A percentile compares a stretch with the other conserved stretches of the same genome.
phyloP scores from a whole-genome alignment of 2,888 invertebrate species.

The Lordiphosa fenestrarum region DNA sequence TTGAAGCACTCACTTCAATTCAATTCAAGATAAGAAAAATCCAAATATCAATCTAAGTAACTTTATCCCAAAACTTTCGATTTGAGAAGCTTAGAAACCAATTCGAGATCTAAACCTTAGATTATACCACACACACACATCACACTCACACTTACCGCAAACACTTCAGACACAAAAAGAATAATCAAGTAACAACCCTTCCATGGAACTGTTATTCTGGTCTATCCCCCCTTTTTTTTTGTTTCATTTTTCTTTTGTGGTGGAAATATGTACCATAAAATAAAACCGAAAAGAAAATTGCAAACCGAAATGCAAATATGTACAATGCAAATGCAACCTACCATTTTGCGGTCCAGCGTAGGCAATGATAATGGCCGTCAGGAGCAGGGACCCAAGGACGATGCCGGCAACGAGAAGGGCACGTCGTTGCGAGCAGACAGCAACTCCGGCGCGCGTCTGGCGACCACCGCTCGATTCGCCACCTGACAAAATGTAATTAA shows the following conservation, averaged over 20 bases:
- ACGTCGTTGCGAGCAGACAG: constrained; percentile 92
- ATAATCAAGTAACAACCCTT: constrained; percentile 29
- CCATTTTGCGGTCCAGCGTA: constrained; percentile 94
- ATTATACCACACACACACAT: constrained; percentile 13
- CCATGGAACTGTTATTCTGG: constrained; percentile 7
- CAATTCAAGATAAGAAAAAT: too few relatives aligned
- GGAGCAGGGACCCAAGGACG: constrained; percentile 89
- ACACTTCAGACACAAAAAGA: constrained; percentile 23
- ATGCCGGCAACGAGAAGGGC: constrained; percentile 90
- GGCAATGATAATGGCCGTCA: constrained; percentile 92
- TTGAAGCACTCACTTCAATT: too few relatives aligned
- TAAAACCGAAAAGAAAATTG: constrained; percentile 31
- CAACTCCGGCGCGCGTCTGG: constrained; percentile 84
- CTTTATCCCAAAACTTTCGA: too few relatives aligned
- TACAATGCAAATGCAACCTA: constrained; percentile 80
- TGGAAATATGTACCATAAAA: constrained; percentile 33
- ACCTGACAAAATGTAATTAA: constrained; percentile 78
- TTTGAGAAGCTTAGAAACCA: too few relatives aligned
- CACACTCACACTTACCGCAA: constrained; percentile 6
- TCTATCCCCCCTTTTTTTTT: constrained; percentile 9
- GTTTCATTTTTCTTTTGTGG: constrained; percentile 25
- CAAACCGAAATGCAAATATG: constrained; percentile 45
- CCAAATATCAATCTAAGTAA: too few relatives aligned
- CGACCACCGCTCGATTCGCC: constrained; percentile 80
- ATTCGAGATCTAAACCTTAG: too few relatives aligned